Evolutionary conservation across 2,113 vertebrate genomes (phyloP), one percentile per base, ranked within the genome.

Genomic region (Thunnus maccoyii): DNA sequence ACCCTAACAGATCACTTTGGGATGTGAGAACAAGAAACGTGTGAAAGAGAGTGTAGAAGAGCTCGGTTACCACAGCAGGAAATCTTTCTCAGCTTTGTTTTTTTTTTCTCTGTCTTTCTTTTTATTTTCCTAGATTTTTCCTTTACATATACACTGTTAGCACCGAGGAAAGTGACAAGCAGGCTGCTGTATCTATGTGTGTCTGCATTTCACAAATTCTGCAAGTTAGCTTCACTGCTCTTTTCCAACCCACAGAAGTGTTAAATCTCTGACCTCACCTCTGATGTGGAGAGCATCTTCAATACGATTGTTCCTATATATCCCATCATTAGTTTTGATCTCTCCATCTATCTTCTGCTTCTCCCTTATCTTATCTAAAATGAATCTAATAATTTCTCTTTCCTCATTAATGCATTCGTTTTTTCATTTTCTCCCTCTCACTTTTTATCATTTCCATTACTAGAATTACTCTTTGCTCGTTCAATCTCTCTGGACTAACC

Each of bases 381-480:
- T 30, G 36, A 4, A 56, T 58, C 72, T 22, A 54, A 25, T 72
- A 46, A 48, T 22, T 36, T 41, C 46, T 58, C 36, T 16, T 22
- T 55, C 27, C 20, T 25, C 41, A 50, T 76, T 7, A 57, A 54
- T 50, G 20, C 47, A 67, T 73, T 48, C 1, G 72, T 57, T 47
- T 57, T 4, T 56, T 63, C 18, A 48, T 76, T 36, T 58, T 13
- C 41, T 57, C 51, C 15, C 25, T 51, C 71, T 56, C 51, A 30
- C 27, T 30, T 36, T 68, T 58, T 36, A 88, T 56, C 67, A 30
- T 5, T 2, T 74, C 51, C 61, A 77, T 82, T 58, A 80, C 72
- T 65, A 54, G 44, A 68, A 74, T 74, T 56, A 32, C 5, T 32
- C 27, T 48, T 20, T 46, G 44, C 30, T 58, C 36, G 30, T 30